Conservation (phyloP, 2,888 invertebrate genomes). For the Macropis europaea region DNA sequence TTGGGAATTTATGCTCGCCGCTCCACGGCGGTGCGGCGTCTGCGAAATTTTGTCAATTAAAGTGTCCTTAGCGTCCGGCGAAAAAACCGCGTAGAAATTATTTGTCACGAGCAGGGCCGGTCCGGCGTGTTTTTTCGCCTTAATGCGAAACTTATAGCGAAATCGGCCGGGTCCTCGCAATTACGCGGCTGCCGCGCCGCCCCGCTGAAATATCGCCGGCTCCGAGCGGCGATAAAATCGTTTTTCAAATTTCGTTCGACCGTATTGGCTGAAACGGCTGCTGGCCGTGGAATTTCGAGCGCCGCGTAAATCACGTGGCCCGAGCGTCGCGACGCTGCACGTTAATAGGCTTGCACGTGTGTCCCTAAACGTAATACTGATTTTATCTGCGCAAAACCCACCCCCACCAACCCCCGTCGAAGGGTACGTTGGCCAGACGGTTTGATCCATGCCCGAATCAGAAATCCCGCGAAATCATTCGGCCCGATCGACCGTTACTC, state of each 20-base stretch:
- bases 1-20: slow-evolving; percentile 65
- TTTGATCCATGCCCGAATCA: slow-evolving; percentile 58
- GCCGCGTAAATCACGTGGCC: slow-evolving; percentile 56
- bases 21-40: slow-evolving; percentile 16
- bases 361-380: slow-evolving; percentile 72
- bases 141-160: slow-evolving; percentile 37
- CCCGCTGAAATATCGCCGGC: slow-evolving; percentile 27
- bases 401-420: slow-evolving; percentile 1
- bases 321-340: slow-evolving; percentile 47
- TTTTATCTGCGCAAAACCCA: slow-evolving; percentile 74
- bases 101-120: neutral
- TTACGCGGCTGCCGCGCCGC: slow-evolving; percentile 27
- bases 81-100: slow-evolving; percentile 1
- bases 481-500: slow-evolving; percentile 43
- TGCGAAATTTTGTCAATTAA: slow-evolving; percentile 56
- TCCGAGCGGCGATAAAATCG: slow-evolving; percentile 41
- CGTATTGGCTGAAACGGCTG: slow-evolving; percentile 5
- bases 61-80: slow-evolving; percentile 38
- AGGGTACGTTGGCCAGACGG: slow-evolving; percentile 57
- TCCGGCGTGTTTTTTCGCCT: neutral
- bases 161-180: slow-evolving; percentile 38
- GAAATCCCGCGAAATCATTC: slow-evolving; percentile 54
- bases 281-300: slow-evolving; percentile 38
- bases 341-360: slow-evolving; percentile 69
- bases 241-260: slow-evolving; percentile 49